Evolutionary conservation across 2,113 vertebrate genomes (phyloP), one percentile per base, ranked within the genome.

Genomic region (Shinisaurus crocodilurus): DNA sequence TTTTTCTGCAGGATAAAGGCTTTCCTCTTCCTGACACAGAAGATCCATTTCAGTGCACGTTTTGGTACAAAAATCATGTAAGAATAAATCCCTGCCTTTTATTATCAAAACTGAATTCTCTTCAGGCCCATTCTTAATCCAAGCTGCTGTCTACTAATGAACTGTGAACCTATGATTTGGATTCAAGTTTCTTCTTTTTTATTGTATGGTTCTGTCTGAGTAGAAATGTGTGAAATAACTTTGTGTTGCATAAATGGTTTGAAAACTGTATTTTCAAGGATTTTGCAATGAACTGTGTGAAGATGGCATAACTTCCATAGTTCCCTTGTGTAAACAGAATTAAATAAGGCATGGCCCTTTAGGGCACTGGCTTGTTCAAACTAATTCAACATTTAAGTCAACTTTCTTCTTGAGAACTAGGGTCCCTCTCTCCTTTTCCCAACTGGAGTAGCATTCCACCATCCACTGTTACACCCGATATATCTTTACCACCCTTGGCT

Each of bases 161-260:
- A 92, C 90, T 93, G 88, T 85, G 10, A 94, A 93, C 85, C 80
- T 90, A 0, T 1, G 93, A 90, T 94, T 93, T 93, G 85, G 89
- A 94, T 94, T 89, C 91, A 91, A 92, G 92, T 95, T 95, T 94
- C 95, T 94, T 92, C 92, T 95, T 43, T 79, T 79, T 94, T 91
- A 77, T 91, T 93, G 92, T 88, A 93, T 93, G 90, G 89, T 93
- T 91, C 85, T 93, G 89, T 91, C 82, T 93, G 91, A 89, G 91
- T 91, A 85, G 5, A 93, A 91, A 93, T 90, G 92, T 95, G 94
- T 95, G 94, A 95, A 96, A 93, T 90, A 91, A 89, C n/a, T 40
- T 92, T 95, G 94, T 95, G 5, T 83, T 92, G 86, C 82, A 83
- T 83, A 93, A 95, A 94, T 95, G 94, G 93, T 96, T 95, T 95